Evolutionary conservation across 2,113 vertebrate genomes (phyloP).

Genomic region (Apodemus speciosus): DNA sequence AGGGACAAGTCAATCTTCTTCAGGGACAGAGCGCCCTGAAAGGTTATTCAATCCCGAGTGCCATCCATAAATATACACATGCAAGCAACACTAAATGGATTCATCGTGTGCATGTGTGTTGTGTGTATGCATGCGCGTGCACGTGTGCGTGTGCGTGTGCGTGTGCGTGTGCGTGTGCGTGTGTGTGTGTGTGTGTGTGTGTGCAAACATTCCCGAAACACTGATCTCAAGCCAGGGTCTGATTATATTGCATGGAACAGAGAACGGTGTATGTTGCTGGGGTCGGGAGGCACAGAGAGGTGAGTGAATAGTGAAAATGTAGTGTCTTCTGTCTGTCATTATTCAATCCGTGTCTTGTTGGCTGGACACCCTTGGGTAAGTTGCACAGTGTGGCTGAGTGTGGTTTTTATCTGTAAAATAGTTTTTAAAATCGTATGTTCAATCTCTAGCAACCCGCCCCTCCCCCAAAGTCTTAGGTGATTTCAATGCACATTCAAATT

Average conservation of each 20-base stretch:
- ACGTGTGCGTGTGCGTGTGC: not conserved
- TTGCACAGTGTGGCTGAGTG: not conserved
- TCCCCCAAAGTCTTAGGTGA: not conserved
- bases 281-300: not conserved
- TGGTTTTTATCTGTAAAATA: not conserved
- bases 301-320: not conserved
- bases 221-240: not conserved
- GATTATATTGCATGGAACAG: not conserved
- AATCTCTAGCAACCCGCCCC: not conserved
- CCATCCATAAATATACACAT: not conserved
- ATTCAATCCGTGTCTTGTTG: not conserved
- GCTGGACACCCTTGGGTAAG: not conserved
- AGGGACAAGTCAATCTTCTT: not conserved
- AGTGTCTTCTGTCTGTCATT: not conserved
- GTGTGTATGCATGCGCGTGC: not conserved
- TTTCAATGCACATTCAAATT: not conserved
- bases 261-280: no score
- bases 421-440: not conserved
- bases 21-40: not conserved
- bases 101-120: no score
- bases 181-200: not conserved
- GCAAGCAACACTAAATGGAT: not conserved
- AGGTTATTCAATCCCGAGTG: not conserved
- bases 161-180: not conserved
- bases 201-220: not conserved